A percentile compares a stretch with the other conserved stretches of the same genome.
Evolutionary conservation across 1,140 invertebrate genomes (phyloP).

Genomic region (Rhynchophorus ferrugineus): DNA sequence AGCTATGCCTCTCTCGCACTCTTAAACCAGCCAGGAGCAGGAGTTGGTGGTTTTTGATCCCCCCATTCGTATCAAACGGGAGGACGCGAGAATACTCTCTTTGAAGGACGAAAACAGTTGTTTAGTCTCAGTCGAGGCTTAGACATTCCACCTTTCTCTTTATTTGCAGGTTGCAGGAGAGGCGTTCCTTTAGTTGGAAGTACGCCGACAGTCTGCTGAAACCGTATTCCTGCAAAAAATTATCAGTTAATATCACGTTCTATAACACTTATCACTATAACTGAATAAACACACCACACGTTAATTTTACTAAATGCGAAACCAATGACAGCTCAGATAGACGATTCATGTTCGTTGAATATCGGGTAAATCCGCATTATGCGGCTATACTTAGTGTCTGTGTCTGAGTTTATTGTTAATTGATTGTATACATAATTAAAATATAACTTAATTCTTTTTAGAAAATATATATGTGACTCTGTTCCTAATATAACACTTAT

Average conservation of each 20-base stretch:
- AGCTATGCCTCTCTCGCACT: background rate
- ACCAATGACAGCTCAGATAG: no score
- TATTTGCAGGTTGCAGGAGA: conserved; percentile 29
- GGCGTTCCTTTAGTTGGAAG: conserved; percentile 45
- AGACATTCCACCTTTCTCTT: conserved; percentile 27
- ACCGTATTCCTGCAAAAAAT: conserved; percentile 40
- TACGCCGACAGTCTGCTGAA: conserved; percentile 36
- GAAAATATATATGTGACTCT: no score
- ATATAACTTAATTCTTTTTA: no score
- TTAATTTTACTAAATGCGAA: background rate
- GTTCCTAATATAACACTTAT: no score
- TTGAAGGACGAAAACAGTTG: background rate
- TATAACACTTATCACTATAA: background rate
- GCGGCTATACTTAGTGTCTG: no score
- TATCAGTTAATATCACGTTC: background rate
- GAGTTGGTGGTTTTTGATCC: background rate
- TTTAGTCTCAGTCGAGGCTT: conserved; percentile 4
- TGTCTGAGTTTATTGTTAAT: no score
- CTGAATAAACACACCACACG: no score
- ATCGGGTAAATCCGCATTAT: no score
- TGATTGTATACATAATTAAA: no score
- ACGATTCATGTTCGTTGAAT: no score
- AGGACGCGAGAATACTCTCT: conserved; percentile 6
- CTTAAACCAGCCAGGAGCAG: background rate
- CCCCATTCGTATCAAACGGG: background rate